phyloP scores from a whole-genome alignment of 2,113 vertebrate genomes.

The Tragelaphus imberbis region DNA sequence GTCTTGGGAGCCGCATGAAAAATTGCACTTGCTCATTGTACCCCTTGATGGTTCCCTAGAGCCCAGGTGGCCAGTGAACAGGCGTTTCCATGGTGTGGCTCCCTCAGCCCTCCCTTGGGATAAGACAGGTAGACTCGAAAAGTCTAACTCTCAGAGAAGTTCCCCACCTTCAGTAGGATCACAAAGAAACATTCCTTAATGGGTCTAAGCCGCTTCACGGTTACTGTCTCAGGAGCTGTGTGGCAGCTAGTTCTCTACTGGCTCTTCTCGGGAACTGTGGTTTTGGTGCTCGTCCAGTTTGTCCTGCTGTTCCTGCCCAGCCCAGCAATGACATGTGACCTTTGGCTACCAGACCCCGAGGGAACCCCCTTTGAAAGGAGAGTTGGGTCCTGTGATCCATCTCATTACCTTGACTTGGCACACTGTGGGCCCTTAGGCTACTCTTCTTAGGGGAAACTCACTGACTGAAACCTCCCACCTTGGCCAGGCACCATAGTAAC shows the following conservation, averaged over 20 bases:
- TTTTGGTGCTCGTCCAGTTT: too few relatives aligned
- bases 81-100: rapidly evolving
- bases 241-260: neutral
- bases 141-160: neutral
- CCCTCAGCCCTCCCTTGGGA: rapidly evolving
- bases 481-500: neutral
- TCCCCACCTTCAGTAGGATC: neutral
- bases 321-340: neutral
- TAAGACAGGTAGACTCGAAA: neutral
- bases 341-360: rapidly evolving
- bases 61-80: rapidly evolving
- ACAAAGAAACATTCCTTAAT: neutral
- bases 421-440: neutral
- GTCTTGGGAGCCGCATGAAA: neutral
- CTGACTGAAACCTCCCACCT: neutral
- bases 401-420: neutral
- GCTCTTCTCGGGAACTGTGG: neutral
- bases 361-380: neutral
- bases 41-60: rapidly evolving
- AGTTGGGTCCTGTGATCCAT: rapidly evolving
- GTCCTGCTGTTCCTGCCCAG: neutral
- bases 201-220: rapidly evolving
- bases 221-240: neutral
- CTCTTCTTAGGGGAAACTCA: neutral
- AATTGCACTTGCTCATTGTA: rapidly evolving